Evolutionary conservation across 2,888 invertebrate species (phyloP).

Genomic region (Parnassius smintheus): DNA sequence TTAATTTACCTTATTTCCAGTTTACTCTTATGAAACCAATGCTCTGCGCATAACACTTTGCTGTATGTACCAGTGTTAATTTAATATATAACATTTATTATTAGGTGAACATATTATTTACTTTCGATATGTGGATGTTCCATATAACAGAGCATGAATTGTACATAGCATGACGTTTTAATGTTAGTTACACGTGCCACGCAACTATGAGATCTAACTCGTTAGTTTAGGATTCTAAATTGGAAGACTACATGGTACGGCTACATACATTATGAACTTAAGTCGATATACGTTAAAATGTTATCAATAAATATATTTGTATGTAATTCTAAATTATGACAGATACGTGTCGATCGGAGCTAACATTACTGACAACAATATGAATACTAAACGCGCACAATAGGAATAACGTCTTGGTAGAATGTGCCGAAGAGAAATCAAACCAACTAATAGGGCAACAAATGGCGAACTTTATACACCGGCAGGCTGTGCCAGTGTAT

Average conservation of each 20-base stretch:
- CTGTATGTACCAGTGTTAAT: neutral
- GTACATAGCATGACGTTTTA: conserved; percentile 30
- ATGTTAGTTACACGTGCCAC: conserved; percentile 28
- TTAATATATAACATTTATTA: neutral
- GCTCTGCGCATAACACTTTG: too few relatives aligned
- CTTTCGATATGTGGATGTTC: neutral
- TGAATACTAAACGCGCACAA: too few relatives aligned
- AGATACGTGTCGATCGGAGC: neutral
- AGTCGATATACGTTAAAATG: neutral
- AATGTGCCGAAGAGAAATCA: too few relatives aligned
- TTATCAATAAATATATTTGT: neutral
- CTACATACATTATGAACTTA: conserved; percentile 1
- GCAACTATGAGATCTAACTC: conserved; percentile 55
- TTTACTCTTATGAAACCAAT: too few relatives aligned
- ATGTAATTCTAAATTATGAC: neutral
- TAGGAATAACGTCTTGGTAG: too few relatives aligned
- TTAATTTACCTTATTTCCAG: too few relatives aligned
- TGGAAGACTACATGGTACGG: conserved; percentile 44
- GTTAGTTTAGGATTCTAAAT: conserved; percentile 50
- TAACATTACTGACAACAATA: too few relatives aligned
- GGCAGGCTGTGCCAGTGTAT: too few relatives aligned
- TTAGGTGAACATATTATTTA: neutral
- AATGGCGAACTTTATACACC: too few relatives aligned
- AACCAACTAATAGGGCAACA: too few relatives aligned
- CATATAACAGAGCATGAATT: conserved; percentile 13